A percentile compares a stretch with the other conserved stretches of the same genome.
phyloP scores from a whole-genome alignment of 2,113 vertebrate genomes.

The Danionella cerebrum region DNA sequence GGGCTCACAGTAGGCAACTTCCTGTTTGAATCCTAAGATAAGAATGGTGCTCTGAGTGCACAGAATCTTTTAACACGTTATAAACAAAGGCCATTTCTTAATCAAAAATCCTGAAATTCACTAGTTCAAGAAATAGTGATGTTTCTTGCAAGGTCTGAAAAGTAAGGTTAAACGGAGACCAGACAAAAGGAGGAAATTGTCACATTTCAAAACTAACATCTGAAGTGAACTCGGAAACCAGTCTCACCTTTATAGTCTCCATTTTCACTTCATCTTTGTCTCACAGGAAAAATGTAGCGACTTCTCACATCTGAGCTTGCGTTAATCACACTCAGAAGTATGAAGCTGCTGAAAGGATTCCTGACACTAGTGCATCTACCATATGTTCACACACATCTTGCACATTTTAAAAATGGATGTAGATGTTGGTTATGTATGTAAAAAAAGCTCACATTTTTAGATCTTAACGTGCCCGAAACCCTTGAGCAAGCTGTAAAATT shows the following conservation, averaged over 20 bases:
- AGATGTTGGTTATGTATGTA: conserved; percentile 1
- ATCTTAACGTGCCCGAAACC: too few relatives aligned
- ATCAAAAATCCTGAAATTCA: too few relatives aligned
- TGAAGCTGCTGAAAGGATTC: conserved; percentile 11
- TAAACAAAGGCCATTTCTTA: too few relatives aligned
- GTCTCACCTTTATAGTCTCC: not conserved
- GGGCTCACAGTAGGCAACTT: conserved; percentile 6
- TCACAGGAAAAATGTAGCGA: not conserved
- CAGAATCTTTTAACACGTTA: not conserved
- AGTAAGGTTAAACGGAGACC: too few relatives aligned
- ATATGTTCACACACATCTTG: conserved; percentile 7
- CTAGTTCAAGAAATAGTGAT: too few relatives aligned
- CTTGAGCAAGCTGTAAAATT: too few relatives aligned
- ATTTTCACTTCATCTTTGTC: conserved; percentile 9
- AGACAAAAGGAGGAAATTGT: conserved; percentile 8
- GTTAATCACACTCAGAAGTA: conserved; percentile 23
- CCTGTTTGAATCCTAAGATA: conserved; percentile 12
- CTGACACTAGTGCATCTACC: conserved; percentile 1
- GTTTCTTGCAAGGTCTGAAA: too few relatives aligned
- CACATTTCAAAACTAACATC: not conserved
- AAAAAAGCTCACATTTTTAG: conserved; percentile 5
- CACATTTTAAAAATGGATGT: not conserved
- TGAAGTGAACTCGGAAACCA: not conserved
- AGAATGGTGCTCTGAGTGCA: not conserved
- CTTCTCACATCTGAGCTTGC: conserved; percentile 16